A percentile compares a stretch with the other conserved stretches of the same genome.
Conservation (phyloP, 1,140 invertebrate genomes). For the Bombus difficillimus region DNA sequence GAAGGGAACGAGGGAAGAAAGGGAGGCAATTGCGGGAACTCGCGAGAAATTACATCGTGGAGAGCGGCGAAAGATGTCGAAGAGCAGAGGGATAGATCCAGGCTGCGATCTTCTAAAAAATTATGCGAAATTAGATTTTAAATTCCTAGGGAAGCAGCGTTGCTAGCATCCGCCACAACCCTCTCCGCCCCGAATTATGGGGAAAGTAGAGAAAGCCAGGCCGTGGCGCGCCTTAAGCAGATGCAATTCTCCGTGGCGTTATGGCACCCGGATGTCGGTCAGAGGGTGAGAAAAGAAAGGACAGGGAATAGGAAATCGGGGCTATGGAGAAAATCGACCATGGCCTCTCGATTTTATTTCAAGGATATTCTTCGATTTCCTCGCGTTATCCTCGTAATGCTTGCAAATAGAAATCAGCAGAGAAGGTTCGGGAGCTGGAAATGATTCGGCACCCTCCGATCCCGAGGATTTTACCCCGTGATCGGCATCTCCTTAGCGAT, state of each 20-base stretch:
- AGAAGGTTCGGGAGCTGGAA: not conserved
- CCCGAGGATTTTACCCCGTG: too few species aligned
- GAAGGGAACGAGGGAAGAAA: slow-evolving; percentile 4
- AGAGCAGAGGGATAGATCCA: slow-evolving; percentile 6
- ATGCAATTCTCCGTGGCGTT: slow-evolving; percentile 70
- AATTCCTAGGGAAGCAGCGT: slow-evolving; percentile 62
- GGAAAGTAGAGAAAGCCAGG: slow-evolving; percentile 69
- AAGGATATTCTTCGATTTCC: slow-evolving; percentile 52
- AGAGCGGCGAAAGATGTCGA: slow-evolving; percentile 11
- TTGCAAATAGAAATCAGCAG: slow-evolving; percentile 59
- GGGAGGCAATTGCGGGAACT: slow-evolving; percentile 55
- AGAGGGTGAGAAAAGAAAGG: slow-evolving; percentile 33
- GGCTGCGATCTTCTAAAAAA: slow-evolving; percentile 67
- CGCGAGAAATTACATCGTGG: slow-evolving; percentile 64
- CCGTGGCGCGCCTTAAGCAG: slow-evolving; percentile 64
- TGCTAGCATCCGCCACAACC: slow-evolving; percentile 23
- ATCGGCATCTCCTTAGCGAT: not conserved
- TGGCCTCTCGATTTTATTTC: slow-evolving; percentile 56
- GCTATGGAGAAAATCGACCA: slow-evolving; percentile 26
- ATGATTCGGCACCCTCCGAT: not conserved
- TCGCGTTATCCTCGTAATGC: slow-evolving; percentile 38
- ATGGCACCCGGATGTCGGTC: slow-evolving; percentile 52
- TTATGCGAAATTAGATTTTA: slow-evolving; percentile 78
- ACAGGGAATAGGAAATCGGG: not conserved
- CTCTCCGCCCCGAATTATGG: slow-evolving; percentile 50